Base-by-base conservation (phyloP, 1,140 invertebrate species). In the Laupala kohalensis region DNA sequence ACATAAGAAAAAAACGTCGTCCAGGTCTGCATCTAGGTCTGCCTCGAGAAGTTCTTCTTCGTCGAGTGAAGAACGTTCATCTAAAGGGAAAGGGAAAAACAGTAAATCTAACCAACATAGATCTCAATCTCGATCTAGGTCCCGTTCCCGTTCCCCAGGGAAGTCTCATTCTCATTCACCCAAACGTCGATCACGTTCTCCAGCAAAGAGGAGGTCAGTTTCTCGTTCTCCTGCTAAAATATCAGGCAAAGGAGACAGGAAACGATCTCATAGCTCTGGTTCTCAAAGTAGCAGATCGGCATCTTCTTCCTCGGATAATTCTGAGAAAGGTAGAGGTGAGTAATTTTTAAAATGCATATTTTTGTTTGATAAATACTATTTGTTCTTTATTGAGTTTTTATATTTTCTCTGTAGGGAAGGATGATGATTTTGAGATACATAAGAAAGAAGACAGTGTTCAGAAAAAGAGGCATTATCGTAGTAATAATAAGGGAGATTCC, bases 401-500 rank as follows among this genome's bases (percentile, higher is more conserved):
- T 25, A 27, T 28, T 72, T 74, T 72, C n/a, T 69, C n/a, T 37
- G 1, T 13, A 66, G 78, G 76, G 25, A 85, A 87, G 73, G 86
- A 89, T 72, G 85, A 85, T 28, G 85, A 88, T 74, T 90, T 91
- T 77, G 89, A 91, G 77, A 88, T 90, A 72, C 81, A 85, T 5
- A 89, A 88, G 74, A 92, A 91, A 75, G 90, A 91, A 76, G 86
- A 91, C 73, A 90, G 90, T 67, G 86, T 92, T 9, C 90, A 92
- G 77, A 90, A 90, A 63, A 92, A 92, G 75, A 83, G 93, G 26
- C 92, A 94, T 69, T 95, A 95, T 77, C 85, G 93, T 12, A 86
- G 84, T 69, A 86, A 84, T 67, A 93, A 92, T 68, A 93, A 93
- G 77, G 90, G 92, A 64, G 91, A 88, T 75, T 83, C 80, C 29